Conservation (phyloP, 2,797 vertebrate species). For the Chelon labrosus region DNA sequence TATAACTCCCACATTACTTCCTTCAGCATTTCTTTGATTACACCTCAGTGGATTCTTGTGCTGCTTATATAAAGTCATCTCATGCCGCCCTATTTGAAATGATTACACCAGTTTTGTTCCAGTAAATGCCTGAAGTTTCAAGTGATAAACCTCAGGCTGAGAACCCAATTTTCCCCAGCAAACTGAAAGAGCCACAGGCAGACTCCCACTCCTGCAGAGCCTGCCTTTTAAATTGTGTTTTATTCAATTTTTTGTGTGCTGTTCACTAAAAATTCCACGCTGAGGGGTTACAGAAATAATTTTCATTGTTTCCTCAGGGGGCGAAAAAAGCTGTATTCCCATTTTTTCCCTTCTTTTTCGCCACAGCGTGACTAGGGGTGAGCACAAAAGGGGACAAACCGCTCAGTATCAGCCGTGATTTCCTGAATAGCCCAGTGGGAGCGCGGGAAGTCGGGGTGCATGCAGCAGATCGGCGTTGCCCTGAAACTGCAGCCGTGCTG, state of each 20-base stretch:
- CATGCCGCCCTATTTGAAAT: conserved; percentile 66
- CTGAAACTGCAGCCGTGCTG: conserved; percentile 82
- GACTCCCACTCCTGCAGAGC: conserved; percentile 60
- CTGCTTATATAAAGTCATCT: conserved; percentile 61
- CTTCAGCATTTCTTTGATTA: conserved; percentile 64
- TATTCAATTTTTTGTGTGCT: conserved; percentile 73
- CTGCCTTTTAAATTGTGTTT: conserved; percentile 73
- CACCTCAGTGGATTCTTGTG: conserved; percentile 46
- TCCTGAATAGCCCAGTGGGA: conserved; percentile 84
- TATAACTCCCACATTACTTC: conserved; percentile 40
- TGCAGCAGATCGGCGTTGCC: conserved; percentile 71
- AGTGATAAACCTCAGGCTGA: conserved; percentile 73
- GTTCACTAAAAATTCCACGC: conserved; percentile 73
- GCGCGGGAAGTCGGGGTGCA: conserved; percentile 71
- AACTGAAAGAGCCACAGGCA: conserved; percentile 74
- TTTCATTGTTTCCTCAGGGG: conserved; percentile 66
- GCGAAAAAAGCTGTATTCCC: conserved; percentile 22
- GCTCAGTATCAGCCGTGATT: conserved; percentile 81
- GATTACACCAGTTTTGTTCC: conserved; percentile 72
- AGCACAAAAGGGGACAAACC: conserved; percentile 79
- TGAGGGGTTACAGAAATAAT: conserved; percentile 78
- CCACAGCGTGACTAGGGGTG: conserved; percentile 47
- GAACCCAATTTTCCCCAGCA: conserved; percentile 71
- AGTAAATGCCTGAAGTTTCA: conserved; percentile 68
- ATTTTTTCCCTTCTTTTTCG: conserved; percentile 36